These are phyloP conservation scores for Chelonoidis abingdonii DNA, from an alignment of 2,113 vertebrate genomes.

Conservation along the genomic window DNA sequence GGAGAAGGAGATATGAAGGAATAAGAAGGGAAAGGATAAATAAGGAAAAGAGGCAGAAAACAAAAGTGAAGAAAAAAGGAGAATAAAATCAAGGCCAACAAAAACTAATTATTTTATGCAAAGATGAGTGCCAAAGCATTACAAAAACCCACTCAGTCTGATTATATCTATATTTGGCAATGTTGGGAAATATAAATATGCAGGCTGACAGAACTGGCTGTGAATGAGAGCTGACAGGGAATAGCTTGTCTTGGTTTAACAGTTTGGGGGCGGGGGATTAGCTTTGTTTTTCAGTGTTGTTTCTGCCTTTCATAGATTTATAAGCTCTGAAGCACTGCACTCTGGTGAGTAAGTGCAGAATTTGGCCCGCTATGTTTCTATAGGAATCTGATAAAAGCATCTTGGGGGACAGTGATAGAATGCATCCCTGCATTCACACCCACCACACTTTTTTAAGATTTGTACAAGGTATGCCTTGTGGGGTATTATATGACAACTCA, in stretches of 20 bases:
- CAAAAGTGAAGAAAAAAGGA: background rate
- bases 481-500: background rate
- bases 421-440: fast-evolving
- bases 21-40: background rate
- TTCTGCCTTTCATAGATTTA: background rate
- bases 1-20: background rate
- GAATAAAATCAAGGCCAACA: background rate
- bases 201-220: background rate
- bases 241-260: background rate
- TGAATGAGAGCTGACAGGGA: background rate
- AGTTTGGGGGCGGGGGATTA: no score
- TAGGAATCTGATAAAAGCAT: background rate
- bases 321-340: background rate
- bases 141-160: background rate
- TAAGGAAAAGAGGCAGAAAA: background rate
- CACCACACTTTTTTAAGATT: background rate
- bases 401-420: background rate
- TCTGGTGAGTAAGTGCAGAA: background rate
- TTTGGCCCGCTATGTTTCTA: background rate
- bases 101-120: background rate
- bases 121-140: background rate
- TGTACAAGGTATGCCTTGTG: background rate
- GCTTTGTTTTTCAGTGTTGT: background rate
- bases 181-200: background rate
- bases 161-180: no score